Evolutionary conservation across 1,140 invertebrate genomes (phyloP).

Genomic region (Coelopa frigida): DNA sequence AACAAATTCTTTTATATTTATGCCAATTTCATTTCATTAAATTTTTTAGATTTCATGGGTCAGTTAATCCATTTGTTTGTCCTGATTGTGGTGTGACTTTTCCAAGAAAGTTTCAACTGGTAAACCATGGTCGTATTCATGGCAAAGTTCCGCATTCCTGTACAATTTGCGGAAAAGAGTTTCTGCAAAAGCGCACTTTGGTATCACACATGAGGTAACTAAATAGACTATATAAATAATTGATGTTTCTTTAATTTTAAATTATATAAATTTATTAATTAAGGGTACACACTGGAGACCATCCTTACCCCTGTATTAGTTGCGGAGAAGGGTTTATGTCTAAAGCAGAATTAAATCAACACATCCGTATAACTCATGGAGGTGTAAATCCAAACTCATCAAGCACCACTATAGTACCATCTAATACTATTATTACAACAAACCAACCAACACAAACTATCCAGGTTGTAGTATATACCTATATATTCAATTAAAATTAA

Average conservation of each 20-base stretch:
- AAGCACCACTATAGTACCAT: slow-evolving; percentile 28
- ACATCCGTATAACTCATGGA: slow-evolving; percentile 56
- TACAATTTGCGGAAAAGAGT: slow-evolving; percentile 73
- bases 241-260: background rate
- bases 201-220: slow-evolving; percentile 65
- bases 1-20: slow-evolving; percentile 2
- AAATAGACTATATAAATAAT: no score
- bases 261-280: slow-evolving; percentile 5
- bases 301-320: slow-evolving; percentile 59
- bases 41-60: slow-evolving; percentile 60
- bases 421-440: slow-evolving; percentile 39
- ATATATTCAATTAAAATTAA: no score
- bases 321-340: slow-evolving; percentile 69
- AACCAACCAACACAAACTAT: slow-evolving; percentile 27
- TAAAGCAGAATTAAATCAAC: slow-evolving; percentile 60
- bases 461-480: slow-evolving; percentile 7
- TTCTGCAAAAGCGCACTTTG: slow-evolving; percentile 72
- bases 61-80: slow-evolving; percentile 71
- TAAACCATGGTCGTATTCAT: slow-evolving; percentile 72
- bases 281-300: slow-evolving; percentile 53
- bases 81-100: slow-evolving; percentile 76
- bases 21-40: slow-evolving; percentile 1
- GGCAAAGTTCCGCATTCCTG: slow-evolving; percentile 73
- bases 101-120: slow-evolving; percentile 74
- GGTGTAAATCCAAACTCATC: slow-evolving; percentile 45